Evolutionary conservation across 2,797 vertebrate genomes (phyloP).

Genomic region (Carapus acus): DNA sequence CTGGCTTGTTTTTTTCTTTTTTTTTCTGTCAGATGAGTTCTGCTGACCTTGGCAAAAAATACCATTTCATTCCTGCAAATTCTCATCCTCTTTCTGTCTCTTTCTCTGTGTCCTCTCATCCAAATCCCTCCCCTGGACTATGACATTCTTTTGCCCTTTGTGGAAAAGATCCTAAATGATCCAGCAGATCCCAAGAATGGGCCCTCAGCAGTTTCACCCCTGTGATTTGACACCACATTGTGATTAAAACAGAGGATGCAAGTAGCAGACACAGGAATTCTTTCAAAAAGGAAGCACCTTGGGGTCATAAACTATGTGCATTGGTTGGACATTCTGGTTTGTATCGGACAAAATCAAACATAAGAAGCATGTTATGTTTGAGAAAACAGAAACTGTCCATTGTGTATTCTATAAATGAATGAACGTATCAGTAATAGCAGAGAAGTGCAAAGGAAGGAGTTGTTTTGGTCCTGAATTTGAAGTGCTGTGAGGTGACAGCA

Average conservation of each 20-base stretch:
- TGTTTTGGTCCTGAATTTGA: constrained; percentile 22
- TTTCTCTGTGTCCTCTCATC: constrained; percentile 22
- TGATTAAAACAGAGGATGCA: constrained; percentile 40
- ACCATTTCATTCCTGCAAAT: constrained; percentile 45
- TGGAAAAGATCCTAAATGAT: constrained; percentile 23
- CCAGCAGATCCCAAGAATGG: constrained; percentile 10
- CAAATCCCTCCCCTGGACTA: constrained; percentile 32
- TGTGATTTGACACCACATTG: constrained; percentile 17
- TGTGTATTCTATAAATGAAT: constrained; percentile 11
- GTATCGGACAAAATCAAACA: constrained; percentile 14
- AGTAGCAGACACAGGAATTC: neutral
- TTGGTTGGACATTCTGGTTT: too few species aligned
- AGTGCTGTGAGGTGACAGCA: constrained; percentile 26
- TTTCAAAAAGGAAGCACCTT: too few species aligned
- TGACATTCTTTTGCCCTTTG: constrained; percentile 19
- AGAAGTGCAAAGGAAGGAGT: constrained; percentile 9
- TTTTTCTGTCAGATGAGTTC: constrained; percentile 47
- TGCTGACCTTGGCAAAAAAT: constrained; percentile 65
- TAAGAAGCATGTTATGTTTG: neutral
- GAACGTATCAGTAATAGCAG: constrained; percentile 18
- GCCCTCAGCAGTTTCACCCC: constrained; percentile 26
- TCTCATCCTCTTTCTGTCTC: constrained; percentile 42
- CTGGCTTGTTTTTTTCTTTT: too few species aligned
- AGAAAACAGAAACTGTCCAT: constrained; percentile 6
- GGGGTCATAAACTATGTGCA: too few species aligned